Conservation (phyloP, 2,113 vertebrate genomes). For the Dipodomys spectabilis region DNA sequence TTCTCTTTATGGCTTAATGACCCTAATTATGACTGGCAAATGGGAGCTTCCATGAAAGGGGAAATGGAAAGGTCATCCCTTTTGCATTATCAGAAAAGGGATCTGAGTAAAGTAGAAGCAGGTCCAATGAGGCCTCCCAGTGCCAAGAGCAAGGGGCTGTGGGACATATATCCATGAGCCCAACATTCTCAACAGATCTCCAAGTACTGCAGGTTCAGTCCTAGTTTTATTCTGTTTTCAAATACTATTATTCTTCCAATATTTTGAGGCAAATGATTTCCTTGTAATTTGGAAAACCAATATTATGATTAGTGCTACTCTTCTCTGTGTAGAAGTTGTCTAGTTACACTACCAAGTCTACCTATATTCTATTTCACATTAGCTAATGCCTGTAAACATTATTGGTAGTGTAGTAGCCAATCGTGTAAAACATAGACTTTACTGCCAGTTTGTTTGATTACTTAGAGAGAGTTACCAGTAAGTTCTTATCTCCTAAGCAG, state of each 20-base stretch:
- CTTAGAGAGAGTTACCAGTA: neutral
- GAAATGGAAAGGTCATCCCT: constrained; percentile 74
- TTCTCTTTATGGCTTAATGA: constrained; percentile 70
- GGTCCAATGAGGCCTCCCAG: neutral
- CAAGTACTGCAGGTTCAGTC: neutral
- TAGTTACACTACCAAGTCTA: neutral
- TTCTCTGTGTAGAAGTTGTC: neutral
- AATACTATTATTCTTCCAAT: neutral
- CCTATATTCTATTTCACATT: neutral
- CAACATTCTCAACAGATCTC: neutral
- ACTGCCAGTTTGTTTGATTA: neutral
- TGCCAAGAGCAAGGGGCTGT: neutral
- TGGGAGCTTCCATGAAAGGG: constrained; percentile 54
- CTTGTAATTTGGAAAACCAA: neutral
- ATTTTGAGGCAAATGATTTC: neutral
- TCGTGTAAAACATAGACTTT: neutral
- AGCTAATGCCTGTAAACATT: neutral
- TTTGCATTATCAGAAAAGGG: constrained; percentile 46
- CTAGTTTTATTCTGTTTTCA: constrained; percentile 2
- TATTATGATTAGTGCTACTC: neutral
- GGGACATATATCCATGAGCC: rapidly evolving
- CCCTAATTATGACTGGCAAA: constrained; percentile 73
- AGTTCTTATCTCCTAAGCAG: constrained; percentile 8
- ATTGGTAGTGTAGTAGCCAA: neutral
- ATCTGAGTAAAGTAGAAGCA: constrained; percentile 20